Percentiles rank a stretch among this genome's conserved stretches.
phyloP scores from a whole-genome alignment of 92 coral and sea anemone genomes.

The Diadumene lineata region DNA sequence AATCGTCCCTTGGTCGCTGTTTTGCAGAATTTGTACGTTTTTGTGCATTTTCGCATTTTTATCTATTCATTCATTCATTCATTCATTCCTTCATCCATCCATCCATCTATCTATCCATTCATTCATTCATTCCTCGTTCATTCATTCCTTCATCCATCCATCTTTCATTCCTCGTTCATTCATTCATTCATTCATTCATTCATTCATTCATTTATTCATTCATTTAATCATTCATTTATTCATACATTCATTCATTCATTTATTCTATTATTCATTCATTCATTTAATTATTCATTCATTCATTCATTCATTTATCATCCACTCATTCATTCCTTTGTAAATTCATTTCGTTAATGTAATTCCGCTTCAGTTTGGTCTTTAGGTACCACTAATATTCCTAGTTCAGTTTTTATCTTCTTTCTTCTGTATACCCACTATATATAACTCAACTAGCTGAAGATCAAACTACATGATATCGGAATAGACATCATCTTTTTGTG shows the following conservation, averaged over 20 bases:
- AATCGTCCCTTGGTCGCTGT: not conserved
- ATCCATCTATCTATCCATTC: not conserved
- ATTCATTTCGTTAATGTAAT: no score
- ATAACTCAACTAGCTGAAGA: not conserved
- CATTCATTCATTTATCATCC: not conserved
- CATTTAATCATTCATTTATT: not conserved
- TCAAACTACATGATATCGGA: constrained; percentile 51
- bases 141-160: no score
- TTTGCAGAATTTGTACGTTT: not conserved
- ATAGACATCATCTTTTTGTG: constrained; percentile 61
- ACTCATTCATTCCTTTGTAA: not conserved
- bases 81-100: not conserved
- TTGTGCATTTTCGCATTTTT: not conserved
- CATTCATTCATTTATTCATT: not conserved
- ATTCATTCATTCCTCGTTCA: no score
- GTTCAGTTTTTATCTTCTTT: no score
- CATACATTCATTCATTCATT: not conserved
- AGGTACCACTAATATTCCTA: no score
- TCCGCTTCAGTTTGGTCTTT: no score
- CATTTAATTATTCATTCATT: not conserved
- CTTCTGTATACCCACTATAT: no score
- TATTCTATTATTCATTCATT: no score
- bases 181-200: not conserved
- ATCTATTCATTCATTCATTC: not conserved
- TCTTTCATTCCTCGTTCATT: not conserved